phyloP scores from a whole-genome alignment of 1,140 invertebrate species.

The Diabrotica undecimpunctata region DNA sequence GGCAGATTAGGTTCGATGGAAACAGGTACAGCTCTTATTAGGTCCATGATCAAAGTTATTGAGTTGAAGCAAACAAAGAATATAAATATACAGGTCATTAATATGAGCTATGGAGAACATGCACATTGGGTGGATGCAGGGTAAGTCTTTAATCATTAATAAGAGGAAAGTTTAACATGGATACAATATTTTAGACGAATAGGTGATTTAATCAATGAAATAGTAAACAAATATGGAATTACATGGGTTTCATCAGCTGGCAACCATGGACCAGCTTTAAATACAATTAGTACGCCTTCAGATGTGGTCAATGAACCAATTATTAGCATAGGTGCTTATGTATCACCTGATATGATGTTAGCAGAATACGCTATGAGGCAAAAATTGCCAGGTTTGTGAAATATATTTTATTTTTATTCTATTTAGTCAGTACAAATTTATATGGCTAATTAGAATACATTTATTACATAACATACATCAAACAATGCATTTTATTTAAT shows the following conservation, averaged over 20 bases:
- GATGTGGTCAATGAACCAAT: constrained; percentile 77
- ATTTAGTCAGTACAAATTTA: no score
- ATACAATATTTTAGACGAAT: constrained; percentile 60
- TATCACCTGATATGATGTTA: constrained; percentile 96
- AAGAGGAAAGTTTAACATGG: no score
- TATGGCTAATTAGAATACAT: not conserved
- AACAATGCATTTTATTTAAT: no score
- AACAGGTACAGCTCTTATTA: constrained; percentile 85
- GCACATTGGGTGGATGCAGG: constrained; percentile 87
- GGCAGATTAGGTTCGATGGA: constrained; percentile 90
- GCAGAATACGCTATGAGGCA: constrained; percentile 89
- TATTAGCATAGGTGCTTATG: constrained; percentile 93
- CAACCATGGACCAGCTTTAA: constrained; percentile 90
- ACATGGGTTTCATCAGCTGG: constrained; percentile 90
- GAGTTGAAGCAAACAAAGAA: constrained; percentile 54
- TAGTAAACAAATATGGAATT: constrained; percentile 89
- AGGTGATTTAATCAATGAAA: constrained; percentile 81
- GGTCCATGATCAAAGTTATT: constrained; percentile 87
- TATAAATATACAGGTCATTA: constrained; percentile 80
- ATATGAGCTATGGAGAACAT: constrained; percentile 98
- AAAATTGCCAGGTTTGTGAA: constrained; percentile 59
- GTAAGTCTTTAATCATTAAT: constrained; percentile 54
- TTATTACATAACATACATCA: not conserved
- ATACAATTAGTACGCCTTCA: constrained; percentile 90
- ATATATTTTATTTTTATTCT: no score